phyloP scores from a whole-genome alignment of 2,113 vertebrate genomes.

The Heterocephalus glaber region DNA sequence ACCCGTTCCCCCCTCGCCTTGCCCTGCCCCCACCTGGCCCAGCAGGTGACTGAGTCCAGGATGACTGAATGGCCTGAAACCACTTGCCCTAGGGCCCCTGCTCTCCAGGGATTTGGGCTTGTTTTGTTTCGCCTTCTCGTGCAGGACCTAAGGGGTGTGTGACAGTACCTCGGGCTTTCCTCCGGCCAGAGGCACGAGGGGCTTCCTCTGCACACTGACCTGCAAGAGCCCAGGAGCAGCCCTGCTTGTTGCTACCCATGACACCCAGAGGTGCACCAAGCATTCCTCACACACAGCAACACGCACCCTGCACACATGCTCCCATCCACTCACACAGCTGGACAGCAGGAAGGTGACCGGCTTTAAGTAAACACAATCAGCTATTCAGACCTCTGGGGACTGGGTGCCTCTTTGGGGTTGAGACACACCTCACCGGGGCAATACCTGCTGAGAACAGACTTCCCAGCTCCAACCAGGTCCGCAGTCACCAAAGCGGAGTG shows the following conservation, averaged over 20 bases:
- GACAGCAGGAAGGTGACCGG: background rate
- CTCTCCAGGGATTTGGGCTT: background rate
- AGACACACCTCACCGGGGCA: background rate
- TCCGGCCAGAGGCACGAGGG: background rate
- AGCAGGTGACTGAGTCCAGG: background rate
- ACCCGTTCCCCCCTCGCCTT: accelerated
- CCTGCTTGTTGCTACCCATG: background rate
- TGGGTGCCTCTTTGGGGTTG: background rate
- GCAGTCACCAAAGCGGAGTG: background rate
- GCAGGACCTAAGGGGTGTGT: background rate
- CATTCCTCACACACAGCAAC: no score
- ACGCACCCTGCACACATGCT: no score
- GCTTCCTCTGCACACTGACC: background rate
- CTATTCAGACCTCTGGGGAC: background rate
- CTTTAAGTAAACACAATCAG: slow-evolving; percentile 53
- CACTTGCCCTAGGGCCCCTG: background rate
- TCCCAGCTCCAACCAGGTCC: background rate
- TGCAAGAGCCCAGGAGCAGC: background rate
- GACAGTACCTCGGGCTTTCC: background rate
- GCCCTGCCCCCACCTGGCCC: accelerated
- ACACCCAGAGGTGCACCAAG: background rate
- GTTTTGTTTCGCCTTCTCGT: background rate
- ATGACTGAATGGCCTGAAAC: background rate
- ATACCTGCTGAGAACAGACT: background rate
- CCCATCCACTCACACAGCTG: background rate